A percentile compares a stretch with the other conserved stretches of the same genome.
Evolutionary conservation across 92 coral and sea anemone species (phyloP).

Genomic region (Montipora capitata): DNA sequence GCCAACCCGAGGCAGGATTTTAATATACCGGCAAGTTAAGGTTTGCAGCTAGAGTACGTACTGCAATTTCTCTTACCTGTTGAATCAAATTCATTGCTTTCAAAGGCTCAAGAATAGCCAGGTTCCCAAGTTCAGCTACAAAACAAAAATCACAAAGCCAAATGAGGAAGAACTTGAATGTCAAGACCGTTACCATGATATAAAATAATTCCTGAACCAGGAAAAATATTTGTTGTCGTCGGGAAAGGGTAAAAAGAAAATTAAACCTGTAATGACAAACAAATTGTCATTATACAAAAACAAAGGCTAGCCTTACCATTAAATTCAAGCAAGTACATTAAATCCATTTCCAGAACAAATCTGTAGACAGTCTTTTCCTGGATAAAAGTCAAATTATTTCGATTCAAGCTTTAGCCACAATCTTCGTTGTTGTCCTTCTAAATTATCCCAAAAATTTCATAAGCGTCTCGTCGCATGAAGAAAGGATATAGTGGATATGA

Average conservation of each 20-base stretch:
- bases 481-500: background rate
- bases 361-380: constrained; percentile 89
- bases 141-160: background rate
- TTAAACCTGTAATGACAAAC: too few relatives aligned
- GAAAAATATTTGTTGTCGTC: too few relatives aligned
- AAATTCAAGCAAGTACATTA: constrained; percentile 85
- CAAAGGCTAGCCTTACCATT: constrained; percentile 73
- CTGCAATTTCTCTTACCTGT: constrained; percentile 70
- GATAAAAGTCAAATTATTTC: background rate
- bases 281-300: background rate
- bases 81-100: constrained; percentile 81
- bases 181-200: too few relatives aligned
- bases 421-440: too few relatives aligned
- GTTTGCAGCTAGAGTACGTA: too few relatives aligned
- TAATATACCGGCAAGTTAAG: too few relatives aligned
- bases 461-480: background rate
- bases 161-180: too few relatives aligned
- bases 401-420: background rate
- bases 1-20: too few relatives aligned
- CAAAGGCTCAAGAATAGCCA: constrained; percentile 78
- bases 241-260: too few relatives aligned
- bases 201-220: too few relatives aligned
- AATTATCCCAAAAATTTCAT: background rate
- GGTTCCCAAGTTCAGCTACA: constrained; percentile 89
- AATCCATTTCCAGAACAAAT: constrained; percentile 79